Evolutionary conservation across 2,113 vertebrate genomes (phyloP).

Genomic region (Hystrix cristata): DNA sequence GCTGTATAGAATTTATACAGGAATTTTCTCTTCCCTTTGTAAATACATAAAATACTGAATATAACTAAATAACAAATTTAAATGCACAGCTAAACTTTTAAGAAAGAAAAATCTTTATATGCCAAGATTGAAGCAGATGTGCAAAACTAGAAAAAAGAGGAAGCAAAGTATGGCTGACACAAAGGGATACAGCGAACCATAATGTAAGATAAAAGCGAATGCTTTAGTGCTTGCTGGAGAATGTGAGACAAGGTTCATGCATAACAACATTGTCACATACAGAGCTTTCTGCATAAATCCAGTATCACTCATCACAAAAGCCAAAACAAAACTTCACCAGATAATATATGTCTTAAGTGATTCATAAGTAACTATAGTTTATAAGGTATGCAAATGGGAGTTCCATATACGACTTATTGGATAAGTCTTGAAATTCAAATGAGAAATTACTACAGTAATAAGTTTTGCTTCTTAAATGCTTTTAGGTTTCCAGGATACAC

Average conservation of each 20-base stretch:
- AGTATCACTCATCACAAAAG: background rate
- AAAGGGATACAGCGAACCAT: background rate
- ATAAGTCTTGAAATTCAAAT: conserved; percentile 20
- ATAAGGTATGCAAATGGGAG: conserved; percentile 23
- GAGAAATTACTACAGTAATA: background rate
- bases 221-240: background rate
- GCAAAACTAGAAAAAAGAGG: background rate
- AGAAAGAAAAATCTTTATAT: background rate
- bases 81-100: background rate
- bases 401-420: background rate
- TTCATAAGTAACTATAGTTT: conserved; percentile 52
- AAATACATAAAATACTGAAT: conserved; percentile 22
- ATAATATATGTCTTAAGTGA: background rate
- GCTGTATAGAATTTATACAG: background rate
- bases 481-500: background rate
- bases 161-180: background rate
- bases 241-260: background rate
- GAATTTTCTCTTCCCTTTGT: background rate
- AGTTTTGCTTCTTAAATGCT: background rate
- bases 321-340: conserved; percentile 7
- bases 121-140: background rate
- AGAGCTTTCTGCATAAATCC: background rate
- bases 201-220: background rate
- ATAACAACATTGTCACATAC: background rate
- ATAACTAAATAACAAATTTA: background rate